Percentiles rank a stretch among this genome's conserved stretches.
These are phyloP conservation scores for Serinus canaria DNA, from an alignment of 2,113 vertebrate species.

Conservation along the genomic window DNA sequence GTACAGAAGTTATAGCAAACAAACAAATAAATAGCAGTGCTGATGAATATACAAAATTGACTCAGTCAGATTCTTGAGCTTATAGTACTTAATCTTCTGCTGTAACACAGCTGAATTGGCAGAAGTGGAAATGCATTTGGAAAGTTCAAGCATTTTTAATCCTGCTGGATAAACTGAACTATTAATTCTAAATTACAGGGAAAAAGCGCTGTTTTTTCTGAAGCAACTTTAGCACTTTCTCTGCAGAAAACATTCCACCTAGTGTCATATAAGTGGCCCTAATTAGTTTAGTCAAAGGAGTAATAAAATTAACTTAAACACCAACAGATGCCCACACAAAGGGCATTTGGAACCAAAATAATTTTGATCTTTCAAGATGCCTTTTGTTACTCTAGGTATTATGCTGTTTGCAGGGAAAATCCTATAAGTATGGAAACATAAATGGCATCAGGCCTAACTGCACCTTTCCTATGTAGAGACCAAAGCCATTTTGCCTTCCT, in stretches of 20 bases:
- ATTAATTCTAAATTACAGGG: conserved; percentile 29
- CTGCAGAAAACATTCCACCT: not conserved
- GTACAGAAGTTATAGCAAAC: not conserved
- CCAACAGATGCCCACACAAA: not conserved
- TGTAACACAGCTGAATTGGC: conserved; percentile 12
- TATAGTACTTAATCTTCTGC: not conserved
- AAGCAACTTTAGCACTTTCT: not conserved
- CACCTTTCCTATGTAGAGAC: not conserved
- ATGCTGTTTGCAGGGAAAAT: not conserved
- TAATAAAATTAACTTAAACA: not conserved
- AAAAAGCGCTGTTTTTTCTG: not conserved
- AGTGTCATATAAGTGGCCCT: not conserved
- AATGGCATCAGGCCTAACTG: not conserved
- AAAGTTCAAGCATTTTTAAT: conserved; percentile 41
- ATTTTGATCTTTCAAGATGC: not conserved
- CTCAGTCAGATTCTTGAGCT: not conserved
- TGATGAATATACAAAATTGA: conserved; percentile 25
- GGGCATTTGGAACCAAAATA: not conserved
- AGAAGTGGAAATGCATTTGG: conserved; percentile 20
- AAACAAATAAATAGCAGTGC: conserved; percentile 41
- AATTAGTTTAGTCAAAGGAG: not conserved
- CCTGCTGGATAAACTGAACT: not conserved
- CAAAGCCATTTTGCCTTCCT: not conserved
- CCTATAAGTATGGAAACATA: not conserved
- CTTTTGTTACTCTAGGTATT: not conserved